Conservation (phyloP, 2,888 invertebrate species). For the Rosalia funebris region DNA sequence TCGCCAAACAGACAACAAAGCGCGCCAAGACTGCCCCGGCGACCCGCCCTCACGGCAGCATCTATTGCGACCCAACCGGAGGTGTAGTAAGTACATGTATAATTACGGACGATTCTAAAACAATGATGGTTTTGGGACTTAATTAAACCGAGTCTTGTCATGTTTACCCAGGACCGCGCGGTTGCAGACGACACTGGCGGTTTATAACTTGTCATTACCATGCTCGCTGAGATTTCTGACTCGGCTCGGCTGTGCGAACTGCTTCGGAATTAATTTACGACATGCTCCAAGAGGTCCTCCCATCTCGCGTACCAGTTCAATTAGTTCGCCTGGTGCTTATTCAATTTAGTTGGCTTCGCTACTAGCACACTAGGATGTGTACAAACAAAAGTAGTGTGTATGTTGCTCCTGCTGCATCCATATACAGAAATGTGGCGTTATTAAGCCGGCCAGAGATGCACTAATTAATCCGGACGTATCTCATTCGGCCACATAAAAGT, state of each 20-base stretch:
- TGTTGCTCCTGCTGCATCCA: slow-evolving; percentile 13
- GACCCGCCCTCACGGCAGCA: slow-evolving; percentile 5
- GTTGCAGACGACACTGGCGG: slow-evolving; percentile 59
- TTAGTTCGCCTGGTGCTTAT: slow-evolving; percentile 49
- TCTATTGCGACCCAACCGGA: slow-evolving; percentile 36
- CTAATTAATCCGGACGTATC: slow-evolving; percentile 18
- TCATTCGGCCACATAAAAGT: slow-evolving; percentile 5
- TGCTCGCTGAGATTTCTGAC: slow-evolving; percentile 59
- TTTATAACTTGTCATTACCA: slow-evolving; percentile 64
- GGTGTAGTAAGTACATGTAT: slow-evolving; percentile 55
- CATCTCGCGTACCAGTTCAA: slow-evolving; percentile 51
- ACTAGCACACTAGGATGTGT: slow-evolving; percentile 1
- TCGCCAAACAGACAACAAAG: slow-evolving; percentile 5
- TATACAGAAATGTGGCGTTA: slow-evolving; percentile 21
- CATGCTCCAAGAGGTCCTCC: slow-evolving; percentile 52
- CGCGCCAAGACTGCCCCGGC: slow-evolving; percentile 24
- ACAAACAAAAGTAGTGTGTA: slow-evolving; percentile 1
- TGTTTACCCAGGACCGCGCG: slow-evolving; percentile 61
- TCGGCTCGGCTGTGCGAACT: slow-evolving; percentile 27
- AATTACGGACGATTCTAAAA: slow-evolving; percentile 58
- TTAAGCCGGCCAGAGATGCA: slow-evolving; percentile 14
- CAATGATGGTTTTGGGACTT: slow-evolving; percentile 63
- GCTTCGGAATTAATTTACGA: slow-evolving; percentile 57
- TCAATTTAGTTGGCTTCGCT: slow-evolving; percentile 36
- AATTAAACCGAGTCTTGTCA: slow-evolving; percentile 64